Percentiles rank a stretch among this genome's conserved stretches.
Evolutionary conservation across 2,888 invertebrate species (phyloP).

Genomic region (Leptogaster cylindrica): DNA sequence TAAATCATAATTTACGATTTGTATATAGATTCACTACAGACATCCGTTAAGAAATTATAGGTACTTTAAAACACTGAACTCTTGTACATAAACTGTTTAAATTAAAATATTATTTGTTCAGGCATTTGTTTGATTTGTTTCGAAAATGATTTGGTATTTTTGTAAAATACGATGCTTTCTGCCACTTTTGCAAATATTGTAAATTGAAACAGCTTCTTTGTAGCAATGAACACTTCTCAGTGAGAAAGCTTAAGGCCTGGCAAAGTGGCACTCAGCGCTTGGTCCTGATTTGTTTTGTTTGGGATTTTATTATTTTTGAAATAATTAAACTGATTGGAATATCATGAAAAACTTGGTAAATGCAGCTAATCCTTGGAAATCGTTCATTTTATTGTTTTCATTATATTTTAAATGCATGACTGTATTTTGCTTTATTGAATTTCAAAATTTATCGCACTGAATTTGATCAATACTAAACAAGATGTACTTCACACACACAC

Average conservation of each 20-base stretch:
- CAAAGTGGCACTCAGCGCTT: conserved; percentile 33
- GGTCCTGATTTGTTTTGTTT: background rate
- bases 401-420: background rate
- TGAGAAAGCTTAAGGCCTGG: conserved; percentile 20
- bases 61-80: background rate
- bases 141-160: background rate
- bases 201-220: conserved; percentile 24
- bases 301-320: background rate
- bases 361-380: conserved; percentile 1
- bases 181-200: conserved; percentile 29
- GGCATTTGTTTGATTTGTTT: too few relatives aligned
- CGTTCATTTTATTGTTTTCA: background rate
- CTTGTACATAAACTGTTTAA: background rate
- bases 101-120: background rate
- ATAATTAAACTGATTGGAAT: conserved; percentile 12
- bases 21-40: too few relatives aligned
- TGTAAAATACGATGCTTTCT: conserved; percentile 13
- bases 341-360: background rate
- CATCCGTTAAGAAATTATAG: too few relatives aligned
- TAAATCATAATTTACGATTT: too few relatives aligned
- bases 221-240: background rate
- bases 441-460: background rate
- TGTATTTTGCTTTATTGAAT: conserved; percentile 11
- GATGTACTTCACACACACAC: conserved; percentile 19
- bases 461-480: conserved; percentile 21